Evolutionary conservation across 1,140 invertebrate genomes (phyloP), one percentile per base, ranked within the genome.

Genomic region (Caerostris darwini): DNA sequence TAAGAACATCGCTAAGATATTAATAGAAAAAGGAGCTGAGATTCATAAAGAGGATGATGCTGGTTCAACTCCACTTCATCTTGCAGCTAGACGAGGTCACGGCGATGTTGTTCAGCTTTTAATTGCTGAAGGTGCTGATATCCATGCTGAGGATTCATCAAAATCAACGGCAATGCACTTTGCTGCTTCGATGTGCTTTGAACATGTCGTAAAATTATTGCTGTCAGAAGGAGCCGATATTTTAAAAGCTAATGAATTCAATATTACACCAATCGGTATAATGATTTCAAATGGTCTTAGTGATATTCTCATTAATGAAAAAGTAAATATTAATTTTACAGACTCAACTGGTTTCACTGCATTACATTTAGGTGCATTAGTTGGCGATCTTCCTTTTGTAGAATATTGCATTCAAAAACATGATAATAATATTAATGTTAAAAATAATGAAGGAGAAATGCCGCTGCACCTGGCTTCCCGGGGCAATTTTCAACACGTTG

Each of bases 111-210:
- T 54, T 12, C 5, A 53, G 14, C 5, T 58, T 53, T 83, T 82
- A 7, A 50, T 64, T 56, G 34, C 59, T 69, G 7, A 69, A 4
- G 87, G 87, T 8, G 87, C 87, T 17, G 67, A 90, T 57, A 53
- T 69, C 17, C n/a, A 90, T 71, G 50, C 64, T 2, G 61, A 87
- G 34, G 58, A 83, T 69, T 34, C 4, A 53, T 2, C 5, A 5
- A 12, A 17, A 7, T 2, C 1, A 7, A 67, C 87, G 19, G 12
- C 87, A 54, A 54, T 90, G 7, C 19, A 69, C 6, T 10, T 7
- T 95, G 97, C 98, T 14, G 97, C 14, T n/a, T 3, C 53, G 19
- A 3, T 6, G 69, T 95, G 95, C 5, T 95, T 96, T 90, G 96
- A 95, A 17, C 95, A 96, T 94, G 96, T 96, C 5, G 96, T 96